These are phyloP conservation scores for Chrysina gloriosa DNA, from an alignment of 2,888 invertebrate genomes.

Conservation along the genomic window DNA sequence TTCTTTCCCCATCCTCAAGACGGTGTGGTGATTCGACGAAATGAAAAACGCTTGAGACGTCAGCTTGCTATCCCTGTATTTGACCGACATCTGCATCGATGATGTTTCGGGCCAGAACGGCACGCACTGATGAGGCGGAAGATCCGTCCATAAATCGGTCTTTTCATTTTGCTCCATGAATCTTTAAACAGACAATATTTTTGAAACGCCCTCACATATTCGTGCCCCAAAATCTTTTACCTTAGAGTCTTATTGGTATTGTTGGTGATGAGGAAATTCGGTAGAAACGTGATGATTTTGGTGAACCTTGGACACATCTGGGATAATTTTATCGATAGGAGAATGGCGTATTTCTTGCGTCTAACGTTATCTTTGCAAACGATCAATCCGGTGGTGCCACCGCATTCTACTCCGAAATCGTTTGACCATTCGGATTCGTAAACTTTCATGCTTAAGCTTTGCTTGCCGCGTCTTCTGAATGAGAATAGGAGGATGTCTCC, in stretches of 20 bases:
- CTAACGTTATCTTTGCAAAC: conserved; percentile 79
- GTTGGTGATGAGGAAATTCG: conserved; percentile 83
- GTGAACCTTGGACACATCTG: conserved; percentile 80
- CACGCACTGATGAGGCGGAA: conserved; percentile 75
- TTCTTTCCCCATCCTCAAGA: conserved; percentile 85
- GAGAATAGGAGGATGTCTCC: conserved; percentile 80
- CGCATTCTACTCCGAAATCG: conserved; percentile 74
- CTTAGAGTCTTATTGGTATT: conserved; percentile 70
- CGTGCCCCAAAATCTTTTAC: conserved; percentile 48
- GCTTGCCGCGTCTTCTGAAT: conserved; percentile 68
- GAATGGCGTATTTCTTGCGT: conserved; percentile 77
- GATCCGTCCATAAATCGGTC: conserved; percentile 85
- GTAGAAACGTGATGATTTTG: conserved; percentile 82
- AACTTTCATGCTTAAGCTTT: conserved; percentile 68
- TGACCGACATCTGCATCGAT: conserved; percentile 83
- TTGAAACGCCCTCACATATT: neutral
- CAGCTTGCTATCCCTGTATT: conserved; percentile 79
- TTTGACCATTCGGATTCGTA: conserved; percentile 76
- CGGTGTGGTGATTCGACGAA: conserved; percentile 76
- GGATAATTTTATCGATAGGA: conserved; percentile 76
- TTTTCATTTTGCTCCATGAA: conserved; percentile 90
- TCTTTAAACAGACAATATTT: conserved; percentile 58
- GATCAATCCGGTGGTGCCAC: conserved; percentile 81
- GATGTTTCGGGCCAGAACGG: conserved; percentile 88
- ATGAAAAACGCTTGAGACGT: conserved; percentile 84